phyloP scores from a whole-genome alignment of 1,140 invertebrate species.

The Maniola jurtina region DNA sequence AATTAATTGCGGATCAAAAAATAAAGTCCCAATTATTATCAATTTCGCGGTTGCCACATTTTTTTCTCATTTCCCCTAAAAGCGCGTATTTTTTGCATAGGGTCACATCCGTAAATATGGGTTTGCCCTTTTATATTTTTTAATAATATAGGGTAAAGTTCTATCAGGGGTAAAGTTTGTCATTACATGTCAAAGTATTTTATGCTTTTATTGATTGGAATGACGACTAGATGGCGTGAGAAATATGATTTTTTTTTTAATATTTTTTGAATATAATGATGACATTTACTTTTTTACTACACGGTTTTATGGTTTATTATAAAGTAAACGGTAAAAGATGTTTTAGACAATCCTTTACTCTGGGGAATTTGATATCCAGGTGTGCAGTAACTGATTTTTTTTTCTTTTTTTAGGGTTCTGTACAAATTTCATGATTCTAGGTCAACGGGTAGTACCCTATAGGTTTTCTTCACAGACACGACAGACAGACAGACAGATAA shows the following conservation, averaged over 20 bases:
- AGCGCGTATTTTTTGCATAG: background rate
- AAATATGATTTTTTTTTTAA: slow-evolving; percentile 39
- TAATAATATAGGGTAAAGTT: slow-evolving; percentile 7
- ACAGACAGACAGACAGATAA: too few relatives aligned
- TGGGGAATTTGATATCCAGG: slow-evolving; percentile 1
- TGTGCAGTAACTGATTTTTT: background rate
- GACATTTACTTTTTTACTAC: slow-evolving; percentile 56
- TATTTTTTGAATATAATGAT: slow-evolving; percentile 50
- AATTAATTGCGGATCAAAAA: too few relatives aligned
- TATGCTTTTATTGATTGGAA: slow-evolving; percentile 52
- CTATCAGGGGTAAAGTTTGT: slow-evolving; percentile 43
- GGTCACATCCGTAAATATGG: slow-evolving; percentile 16
- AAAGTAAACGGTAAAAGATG: background rate
- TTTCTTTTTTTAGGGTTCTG: too few relatives aligned
- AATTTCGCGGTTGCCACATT: slow-evolving; percentile 10
- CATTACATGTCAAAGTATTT: slow-evolving; percentile 69
- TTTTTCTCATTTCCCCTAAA: background rate
- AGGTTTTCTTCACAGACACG: too few relatives aligned
- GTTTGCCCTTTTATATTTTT: slow-evolving; percentile 7
- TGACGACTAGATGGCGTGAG: slow-evolving; percentile 44
- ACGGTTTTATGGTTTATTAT: slow-evolving; percentile 10
- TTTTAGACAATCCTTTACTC: slow-evolving; percentile 2
- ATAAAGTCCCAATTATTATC: background rate
- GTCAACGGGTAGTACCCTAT: too few relatives aligned
- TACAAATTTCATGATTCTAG: too few relatives aligned